Evolutionary conservation across 2,888 invertebrate species (phyloP), one percentile per base, ranked within the genome.

Genomic region (Capitulum mitella): DNA sequence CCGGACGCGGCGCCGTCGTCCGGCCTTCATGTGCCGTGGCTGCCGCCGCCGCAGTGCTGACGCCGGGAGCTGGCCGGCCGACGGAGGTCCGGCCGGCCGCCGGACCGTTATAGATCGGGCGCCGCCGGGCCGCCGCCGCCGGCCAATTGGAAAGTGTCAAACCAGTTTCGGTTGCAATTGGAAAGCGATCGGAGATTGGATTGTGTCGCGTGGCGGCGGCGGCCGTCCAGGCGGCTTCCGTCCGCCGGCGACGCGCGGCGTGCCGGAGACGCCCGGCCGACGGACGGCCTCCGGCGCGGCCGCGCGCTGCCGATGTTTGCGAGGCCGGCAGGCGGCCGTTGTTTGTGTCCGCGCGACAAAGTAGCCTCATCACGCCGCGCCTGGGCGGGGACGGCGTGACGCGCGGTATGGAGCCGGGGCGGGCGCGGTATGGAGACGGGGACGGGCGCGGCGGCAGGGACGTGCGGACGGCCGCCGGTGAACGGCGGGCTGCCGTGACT

Each of bases 111-210:
- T 58, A 58, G 58, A 58, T n/a, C 22, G 22, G 32, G 16, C 22
- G 70, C 29, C 37, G 6, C 37, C 37, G 22, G 37, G 29, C 10
- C 32, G 61, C 32, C 37, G 5, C 14, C 22, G 70, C 37, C 70
- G 32, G n/a, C 70, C 70, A 37, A 70, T 70, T 29, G 70, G 70
- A 70, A 70, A 70, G 70, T 70, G 70, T 70, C 70, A 70, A 70
- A 70, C 70, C 70, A 37, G 70, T 70, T 37, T 70, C 70, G 70
- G 22, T 37, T 70, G 70, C 70, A 70, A 70, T 70, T 70, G 70
- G 70, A 70, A 70, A 70, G 70, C 70, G 70, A 34, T 70, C 70
- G 70, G 37, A 70, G 32, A 32, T 32, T 32, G 32, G 61, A 54
- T 54, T 61, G 61, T 32, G 61, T 32, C 61, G 32, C 6, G 29